Base-by-base conservation (phyloP, 1,140 invertebrate species). In the Uloborus diversus region DNA sequence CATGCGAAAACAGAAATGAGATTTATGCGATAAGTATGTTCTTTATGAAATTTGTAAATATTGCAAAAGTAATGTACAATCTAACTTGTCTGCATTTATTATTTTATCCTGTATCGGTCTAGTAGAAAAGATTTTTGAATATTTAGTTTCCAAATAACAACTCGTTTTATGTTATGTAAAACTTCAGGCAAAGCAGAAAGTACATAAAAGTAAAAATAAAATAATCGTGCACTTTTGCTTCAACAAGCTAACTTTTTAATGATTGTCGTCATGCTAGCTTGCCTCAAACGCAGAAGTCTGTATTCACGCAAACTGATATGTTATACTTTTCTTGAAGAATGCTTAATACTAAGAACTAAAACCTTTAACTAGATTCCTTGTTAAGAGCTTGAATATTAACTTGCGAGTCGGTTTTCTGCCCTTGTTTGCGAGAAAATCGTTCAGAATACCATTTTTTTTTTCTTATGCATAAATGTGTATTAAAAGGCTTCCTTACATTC, bases 381-480 rank as follows among this genome's bases (percentile, higher is more conserved):
- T n/a, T n/a, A n/a, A n/a, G n/a, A 56, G 20, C 57, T 1, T 23
- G 70, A 27, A 61, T 62, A 62, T 75, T 75, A 75, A 49, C 70
- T 61, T 42, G 30, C 25, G 27, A 51, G 25, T 28, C 61, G 61
- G 47, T 62, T 28, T 70, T 28, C 30, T 75, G 47, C 33, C 9
- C 25, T 20, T 30, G 37, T 56, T n/a, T 20, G 20, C 9, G 9
- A 20, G 42, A 33, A 62, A 62, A 61, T 61, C 47, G 35, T 61
- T 62, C 27, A 32, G 25, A 59, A 71, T 35, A 28, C 28, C 20
- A 3, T 3, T 35, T 33, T 73, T 61, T 69, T 62, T 64, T 51
- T 13, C 64, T 7, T 47, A 23, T 70, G 25, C 37, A 76, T 76
- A 76, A 76, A 76, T 76, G 65, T 76, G 71, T 65, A 76, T 76